Conservation (phyloP, 2,113 vertebrate species). For the Phalacrocorax carbo region DNA sequence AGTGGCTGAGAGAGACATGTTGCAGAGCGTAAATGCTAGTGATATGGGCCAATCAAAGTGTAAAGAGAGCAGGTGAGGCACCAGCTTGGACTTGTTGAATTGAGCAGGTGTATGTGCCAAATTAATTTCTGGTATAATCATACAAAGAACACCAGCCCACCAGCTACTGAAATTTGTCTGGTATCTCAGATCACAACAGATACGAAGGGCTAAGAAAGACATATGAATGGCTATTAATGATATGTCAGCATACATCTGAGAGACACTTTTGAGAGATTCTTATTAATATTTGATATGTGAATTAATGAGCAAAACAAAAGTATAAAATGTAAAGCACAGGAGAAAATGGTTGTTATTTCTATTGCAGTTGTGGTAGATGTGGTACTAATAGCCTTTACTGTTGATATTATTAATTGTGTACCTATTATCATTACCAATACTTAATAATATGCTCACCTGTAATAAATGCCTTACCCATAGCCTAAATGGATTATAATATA, state of each 20-base stretch:
- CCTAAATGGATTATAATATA: not conserved
- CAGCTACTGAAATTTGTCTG: not conserved
- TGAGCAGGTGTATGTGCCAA: not conserved
- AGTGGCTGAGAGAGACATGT: not conserved
- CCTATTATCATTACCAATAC: not conserved
- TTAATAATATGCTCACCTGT: not conserved
- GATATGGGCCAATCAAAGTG: not conserved
- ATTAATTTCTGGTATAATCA: not conserved
- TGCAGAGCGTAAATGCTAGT: not conserved
- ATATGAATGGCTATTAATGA: not conserved
- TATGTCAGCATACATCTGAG: not conserved
- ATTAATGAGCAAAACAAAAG: not conserved
- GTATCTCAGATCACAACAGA: not conserved
- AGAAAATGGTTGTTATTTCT: not conserved
- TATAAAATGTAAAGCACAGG: not conserved
- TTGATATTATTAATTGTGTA: not conserved
- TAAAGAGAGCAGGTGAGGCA: not conserved
- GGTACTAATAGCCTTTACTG: not conserved
- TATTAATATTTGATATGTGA: not conserved
- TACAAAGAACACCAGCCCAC: not conserved
- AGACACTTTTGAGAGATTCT: not conserved
- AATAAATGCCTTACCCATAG: not conserved
- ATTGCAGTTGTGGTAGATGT: not conserved
- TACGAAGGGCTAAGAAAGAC: not conserved
- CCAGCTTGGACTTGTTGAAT: not conserved